phyloP scores from a whole-genome alignment of 2,797 vertebrate genomes.

The Peromyscus aztecus region DNA sequence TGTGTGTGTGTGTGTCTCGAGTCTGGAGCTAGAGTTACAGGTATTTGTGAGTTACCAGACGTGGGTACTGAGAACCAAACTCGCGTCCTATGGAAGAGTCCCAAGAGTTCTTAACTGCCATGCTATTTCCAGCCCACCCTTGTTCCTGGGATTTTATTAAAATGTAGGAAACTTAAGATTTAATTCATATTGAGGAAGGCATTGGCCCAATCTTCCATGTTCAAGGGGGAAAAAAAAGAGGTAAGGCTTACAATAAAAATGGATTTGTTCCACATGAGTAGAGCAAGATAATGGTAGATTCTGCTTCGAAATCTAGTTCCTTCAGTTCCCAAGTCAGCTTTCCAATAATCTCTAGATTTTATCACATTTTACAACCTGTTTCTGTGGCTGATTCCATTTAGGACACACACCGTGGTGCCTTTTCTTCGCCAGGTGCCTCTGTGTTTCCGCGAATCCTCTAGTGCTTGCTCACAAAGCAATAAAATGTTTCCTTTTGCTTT shows the following conservation, averaged over 20 bases:
- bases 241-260: constrained; percentile 28
- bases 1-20: not conserved
- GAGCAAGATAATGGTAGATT: constrained; percentile 7
- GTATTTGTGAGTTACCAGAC: not conserved
- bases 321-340: constrained; percentile 32
- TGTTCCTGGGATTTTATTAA: constrained; percentile 10
- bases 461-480: constrained; percentile 4
- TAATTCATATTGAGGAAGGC: constrained; percentile 18
- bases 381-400: constrained; percentile 14
- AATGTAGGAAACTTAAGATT: constrained; percentile 18
- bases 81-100: not conserved
- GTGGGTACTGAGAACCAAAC: not conserved
- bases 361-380: not conserved
- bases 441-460: not conserved
- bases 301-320: constrained; percentile 29
- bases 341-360: not conserved
- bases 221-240: not conserved
- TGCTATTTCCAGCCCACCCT: not conserved
- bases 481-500: constrained; percentile 42
- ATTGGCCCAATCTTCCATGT: not conserved
- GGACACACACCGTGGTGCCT: not conserved
- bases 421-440: not conserved
- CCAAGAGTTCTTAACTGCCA: not conserved
- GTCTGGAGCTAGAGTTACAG: not conserved
- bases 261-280: constrained; percentile 35